phyloP scores from a whole-genome alignment of 2,888 invertebrate genomes.

The Vandiemenella viatica region DNA sequence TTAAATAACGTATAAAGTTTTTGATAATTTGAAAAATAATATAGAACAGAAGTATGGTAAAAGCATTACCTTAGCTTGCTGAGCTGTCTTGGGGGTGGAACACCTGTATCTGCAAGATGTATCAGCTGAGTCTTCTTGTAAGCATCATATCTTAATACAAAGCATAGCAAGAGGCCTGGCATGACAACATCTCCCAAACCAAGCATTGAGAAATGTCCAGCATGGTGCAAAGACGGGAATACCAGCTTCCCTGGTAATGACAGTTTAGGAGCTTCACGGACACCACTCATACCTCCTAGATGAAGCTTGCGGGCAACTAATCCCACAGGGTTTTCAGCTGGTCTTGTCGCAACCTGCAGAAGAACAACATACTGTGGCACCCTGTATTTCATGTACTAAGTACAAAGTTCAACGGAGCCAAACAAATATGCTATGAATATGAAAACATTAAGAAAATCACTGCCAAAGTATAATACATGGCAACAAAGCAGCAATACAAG shows the following conservation, averaged over 20 bases:
- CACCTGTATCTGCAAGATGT: slow-evolving; percentile 39
- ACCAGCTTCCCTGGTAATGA: slow-evolving; percentile 93
- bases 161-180: slow-evolving; percentile 89
- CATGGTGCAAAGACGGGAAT: slow-evolving; percentile 91
- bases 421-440: no score
- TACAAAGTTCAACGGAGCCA: no score
- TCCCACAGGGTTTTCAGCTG: slow-evolving; percentile 85
- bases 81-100: slow-evolving; percentile 38
- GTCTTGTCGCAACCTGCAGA: slow-evolving; percentile 54
- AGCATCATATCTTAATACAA: slow-evolving; percentile 92
- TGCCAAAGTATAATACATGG: no score
- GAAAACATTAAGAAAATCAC: no score
- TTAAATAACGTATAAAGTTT: background rate
- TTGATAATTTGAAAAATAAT: background rate
- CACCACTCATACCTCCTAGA: slow-evolving; percentile 64
- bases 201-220: slow-evolving; percentile 92
- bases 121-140: slow-evolving; percentile 80
- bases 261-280: slow-evolving; percentile 84
- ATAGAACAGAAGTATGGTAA: background rate
- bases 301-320: slow-evolving; percentile 85
- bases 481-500: no score
- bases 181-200: slow-evolving; percentile 50
- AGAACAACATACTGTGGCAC: no score
- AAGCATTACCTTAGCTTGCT: slow-evolving; percentile 25
- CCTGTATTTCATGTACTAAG: no score